A percentile compares a stretch with the other conserved stretches of the same genome.
phyloP scores from a whole-genome alignment of 1,140 invertebrate species.

The Drosophila asahinai region DNA sequence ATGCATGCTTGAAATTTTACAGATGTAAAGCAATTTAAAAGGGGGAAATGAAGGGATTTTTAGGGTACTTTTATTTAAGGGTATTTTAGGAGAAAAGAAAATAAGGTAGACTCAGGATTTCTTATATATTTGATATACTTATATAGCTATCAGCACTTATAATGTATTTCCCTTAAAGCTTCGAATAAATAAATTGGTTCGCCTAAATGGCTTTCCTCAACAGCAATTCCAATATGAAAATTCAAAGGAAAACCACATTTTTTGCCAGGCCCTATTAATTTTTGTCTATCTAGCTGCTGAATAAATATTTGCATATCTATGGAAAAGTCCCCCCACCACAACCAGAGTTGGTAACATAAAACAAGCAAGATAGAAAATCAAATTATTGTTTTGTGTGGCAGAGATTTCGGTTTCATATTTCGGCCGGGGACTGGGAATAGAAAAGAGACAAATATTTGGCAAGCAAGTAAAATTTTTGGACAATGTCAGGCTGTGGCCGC shows the following conservation, averaged over 20 bases:
- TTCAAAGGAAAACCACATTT: conserved; percentile 4
- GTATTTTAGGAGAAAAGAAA: background rate
- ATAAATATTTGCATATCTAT: conserved; percentile 43
- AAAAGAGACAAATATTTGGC: conserved; percentile 47
- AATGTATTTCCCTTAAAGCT: conserved; percentile 12
- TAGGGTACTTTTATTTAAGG: no score
- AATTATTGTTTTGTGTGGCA: conserved; percentile 49
- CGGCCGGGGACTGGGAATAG: conserved; percentile 2
- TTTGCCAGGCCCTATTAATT: conserved; percentile 12
- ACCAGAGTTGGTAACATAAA: conserved; percentile 1
- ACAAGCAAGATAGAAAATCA: conserved; percentile 44
- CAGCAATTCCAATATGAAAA: conserved; percentile 2
- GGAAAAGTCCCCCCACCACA: background rate
- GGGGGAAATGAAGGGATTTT: accelerated
- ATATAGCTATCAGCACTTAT: background rate
- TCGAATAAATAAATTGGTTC: conserved; percentile 2
- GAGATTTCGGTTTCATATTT: conserved; percentile 50
- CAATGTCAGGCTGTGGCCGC: conserved; percentile 35
- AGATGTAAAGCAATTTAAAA: background rate
- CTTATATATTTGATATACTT: no score
- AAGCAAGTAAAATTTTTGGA: conserved; percentile 34
- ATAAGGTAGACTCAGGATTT: no score
- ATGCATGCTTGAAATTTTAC: background rate
- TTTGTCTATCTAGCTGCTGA: conserved; percentile 16
- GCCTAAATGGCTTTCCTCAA: conserved; percentile 5